Percentiles rank a stretch among this genome's conserved stretches.
These are phyloP conservation scores for Drosophila multiciliata DNA, from an alignment of 2,888 invertebrate species.

Conservation along the genomic window DNA sequence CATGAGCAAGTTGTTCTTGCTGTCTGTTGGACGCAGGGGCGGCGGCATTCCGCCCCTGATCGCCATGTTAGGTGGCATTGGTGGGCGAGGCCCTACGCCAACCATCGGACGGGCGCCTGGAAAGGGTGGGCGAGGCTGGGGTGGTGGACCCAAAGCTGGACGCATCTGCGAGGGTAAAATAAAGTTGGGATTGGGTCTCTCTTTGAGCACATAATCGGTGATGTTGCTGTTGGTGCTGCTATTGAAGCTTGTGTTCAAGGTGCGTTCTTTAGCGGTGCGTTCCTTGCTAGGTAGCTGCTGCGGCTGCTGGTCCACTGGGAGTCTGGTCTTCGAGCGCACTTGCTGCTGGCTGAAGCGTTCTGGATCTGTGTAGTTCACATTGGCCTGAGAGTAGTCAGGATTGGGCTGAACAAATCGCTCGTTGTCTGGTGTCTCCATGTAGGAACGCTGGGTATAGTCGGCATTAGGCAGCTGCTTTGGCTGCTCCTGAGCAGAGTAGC, in stretches of 20 bases:
- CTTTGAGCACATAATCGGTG: slow-evolving; percentile 32
- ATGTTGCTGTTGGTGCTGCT: slow-evolving; percentile 22
- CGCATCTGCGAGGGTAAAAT: slow-evolving; percentile 81
- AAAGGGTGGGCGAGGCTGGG: slow-evolving; percentile 78
- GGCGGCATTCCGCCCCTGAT: slow-evolving; percentile 79
- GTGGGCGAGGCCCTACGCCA: slow-evolving; percentile 78
- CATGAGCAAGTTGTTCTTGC: slow-evolving; percentile 84
- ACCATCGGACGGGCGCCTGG: slow-evolving; percentile 74
- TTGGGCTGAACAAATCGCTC: slow-evolving; percentile 4
- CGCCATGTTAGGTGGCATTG: slow-evolving; percentile 78
- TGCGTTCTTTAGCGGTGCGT: slow-evolving; percentile 51
- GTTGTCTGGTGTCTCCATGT: background rate
- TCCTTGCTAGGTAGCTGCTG: background rate
- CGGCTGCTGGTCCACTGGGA: slow-evolving; percentile 15
- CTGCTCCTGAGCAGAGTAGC: slow-evolving; percentile 17
- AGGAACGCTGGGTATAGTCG: slow-evolving; percentile 2
- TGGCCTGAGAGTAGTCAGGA: slow-evolving; percentile 15
- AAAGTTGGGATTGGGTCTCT: slow-evolving; percentile 55
- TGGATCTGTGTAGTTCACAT: slow-evolving; percentile 9
- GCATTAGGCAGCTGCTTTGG: slow-evolving; percentile 1
- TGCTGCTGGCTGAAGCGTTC: slow-evolving; percentile 22
- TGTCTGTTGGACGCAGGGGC: slow-evolving; percentile 85
- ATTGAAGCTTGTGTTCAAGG: slow-evolving; percentile 35
- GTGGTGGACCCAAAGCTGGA: slow-evolving; percentile 72
- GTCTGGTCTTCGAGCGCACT: slow-evolving; percentile 3